These are phyloP conservation scores for Drosophila formosana DNA, from an alignment of 2,888 invertebrate species.

Conservation along the genomic window DNA sequence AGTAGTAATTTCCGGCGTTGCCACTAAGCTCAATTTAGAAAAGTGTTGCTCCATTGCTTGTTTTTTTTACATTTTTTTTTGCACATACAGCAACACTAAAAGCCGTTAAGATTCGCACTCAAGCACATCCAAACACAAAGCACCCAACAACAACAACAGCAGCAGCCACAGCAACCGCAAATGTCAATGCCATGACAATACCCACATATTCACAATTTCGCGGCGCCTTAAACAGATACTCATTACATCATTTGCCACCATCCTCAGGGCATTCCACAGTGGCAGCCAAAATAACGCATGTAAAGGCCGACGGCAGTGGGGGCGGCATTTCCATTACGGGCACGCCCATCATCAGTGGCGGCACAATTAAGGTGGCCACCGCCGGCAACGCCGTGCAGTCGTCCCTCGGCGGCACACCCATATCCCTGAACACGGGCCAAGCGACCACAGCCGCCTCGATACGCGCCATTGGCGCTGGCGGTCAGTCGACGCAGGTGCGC, in stretches of 20 bases:
- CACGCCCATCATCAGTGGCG: slow-evolving; percentile 64
- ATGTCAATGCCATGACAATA: slow-evolving; percentile 49
- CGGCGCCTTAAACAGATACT: slow-evolving; percentile 69
- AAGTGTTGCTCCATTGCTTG: slow-evolving; percentile 42
- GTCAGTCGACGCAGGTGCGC: slow-evolving; percentile 83
- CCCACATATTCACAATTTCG: slow-evolving; percentile 61
- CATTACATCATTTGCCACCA: slow-evolving; percentile 68
- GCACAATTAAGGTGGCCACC: slow-evolving; percentile 79
- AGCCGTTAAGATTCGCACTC: slow-evolving; percentile 70
- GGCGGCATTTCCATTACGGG: slow-evolving; percentile 63
- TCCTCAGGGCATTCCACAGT: slow-evolving; percentile 83
- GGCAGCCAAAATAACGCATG: slow-evolving; percentile 86
- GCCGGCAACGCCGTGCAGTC: slow-evolving; percentile 63
- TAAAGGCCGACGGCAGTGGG: slow-evolving; percentile 84
- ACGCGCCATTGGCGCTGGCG: slow-evolving; percentile 80
- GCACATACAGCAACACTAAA: slow-evolving; percentile 55
- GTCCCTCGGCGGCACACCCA: slow-evolving; percentile 71
- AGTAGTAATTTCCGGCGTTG: slow-evolving; percentile 39
- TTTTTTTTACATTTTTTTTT: slow-evolving; percentile 30
- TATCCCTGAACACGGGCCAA: slow-evolving; percentile 75
- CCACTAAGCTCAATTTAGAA: slow-evolving; percentile 29
- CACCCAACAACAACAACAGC: slow-evolving; percentile 41
- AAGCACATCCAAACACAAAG: slow-evolving; percentile 57
- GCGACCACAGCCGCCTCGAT: slow-evolving; percentile 82
- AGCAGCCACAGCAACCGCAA: slow-evolving; percentile 52